phyloP scores from a whole-genome alignment of 2,113 vertebrate genomes.

The Thunnus maccoyii region DNA sequence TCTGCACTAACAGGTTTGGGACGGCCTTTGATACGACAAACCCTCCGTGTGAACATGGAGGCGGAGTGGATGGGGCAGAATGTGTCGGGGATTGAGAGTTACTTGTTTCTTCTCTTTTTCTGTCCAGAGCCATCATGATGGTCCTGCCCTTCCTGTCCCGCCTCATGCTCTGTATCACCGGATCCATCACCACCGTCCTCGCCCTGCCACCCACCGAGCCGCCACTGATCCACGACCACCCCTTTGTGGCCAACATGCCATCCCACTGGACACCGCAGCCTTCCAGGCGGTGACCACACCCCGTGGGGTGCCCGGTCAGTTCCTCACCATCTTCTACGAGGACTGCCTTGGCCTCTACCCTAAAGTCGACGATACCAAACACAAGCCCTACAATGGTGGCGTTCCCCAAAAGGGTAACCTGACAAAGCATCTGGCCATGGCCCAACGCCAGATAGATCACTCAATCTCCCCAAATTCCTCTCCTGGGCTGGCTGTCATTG shows the following conservation, averaged over 20 bases:
- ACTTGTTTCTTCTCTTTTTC: constrained; percentile 4
- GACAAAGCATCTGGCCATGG: constrained; percentile 84
- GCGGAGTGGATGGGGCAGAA: no score
- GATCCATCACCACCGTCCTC: constrained; percentile 2
- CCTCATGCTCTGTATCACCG: constrained; percentile 46
- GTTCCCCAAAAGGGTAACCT: constrained; percentile 87
- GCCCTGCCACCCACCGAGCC: constrained; percentile 67
- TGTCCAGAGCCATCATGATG: constrained; percentile 34
- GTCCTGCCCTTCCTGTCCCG: constrained; percentile 17
- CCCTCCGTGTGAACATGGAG: no score
- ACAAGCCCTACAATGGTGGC: constrained; percentile 76
- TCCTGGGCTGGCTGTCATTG: constrained; percentile 90
- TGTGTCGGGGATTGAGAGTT: no score
- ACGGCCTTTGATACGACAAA: no score
- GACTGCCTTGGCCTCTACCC: constrained; percentile 92
- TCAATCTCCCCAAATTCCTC: constrained; percentile 81
- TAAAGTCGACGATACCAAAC: constrained; percentile 60
- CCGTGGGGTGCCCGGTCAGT: constrained; percentile 78
- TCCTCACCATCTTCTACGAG: constrained; percentile 90
- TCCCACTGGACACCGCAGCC: constrained; percentile 84
- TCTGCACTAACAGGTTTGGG: no score
- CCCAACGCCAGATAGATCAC: constrained; percentile 80
- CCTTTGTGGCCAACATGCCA: constrained; percentile 83
- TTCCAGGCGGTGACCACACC: constrained; percentile 87
- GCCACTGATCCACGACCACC: constrained; percentile 49